Evolutionary conservation across 2,888 invertebrate species (phyloP).

Genomic region (Encarsia formosa): DNA sequence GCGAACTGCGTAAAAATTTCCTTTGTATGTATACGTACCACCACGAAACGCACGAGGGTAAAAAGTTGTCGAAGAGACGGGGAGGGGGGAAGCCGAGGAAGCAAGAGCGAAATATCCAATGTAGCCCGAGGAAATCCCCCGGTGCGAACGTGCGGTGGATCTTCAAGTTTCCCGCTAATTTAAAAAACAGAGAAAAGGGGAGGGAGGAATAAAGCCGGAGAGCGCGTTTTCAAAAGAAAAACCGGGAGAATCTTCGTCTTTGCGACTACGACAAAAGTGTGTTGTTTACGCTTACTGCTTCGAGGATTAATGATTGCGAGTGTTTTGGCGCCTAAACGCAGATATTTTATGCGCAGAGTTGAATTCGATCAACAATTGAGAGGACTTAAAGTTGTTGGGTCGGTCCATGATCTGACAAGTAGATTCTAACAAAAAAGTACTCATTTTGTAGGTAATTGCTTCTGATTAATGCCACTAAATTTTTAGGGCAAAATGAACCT

Average conservation of each 20-base stretch:
- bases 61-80: background rate
- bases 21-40: background rate
- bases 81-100: conserved; percentile 7
- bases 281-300: no score
- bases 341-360: background rate
- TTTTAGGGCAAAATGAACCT: no score
- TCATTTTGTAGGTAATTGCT: no score
- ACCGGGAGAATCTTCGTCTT: background rate
- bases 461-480: no score
- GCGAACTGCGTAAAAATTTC: background rate
- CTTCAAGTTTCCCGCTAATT: conserved; percentile 24
- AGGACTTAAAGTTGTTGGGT: no score
- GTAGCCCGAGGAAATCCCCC: conserved; percentile 34
- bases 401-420: no score
- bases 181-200: conserved; percentile 25
- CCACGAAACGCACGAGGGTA: no score
- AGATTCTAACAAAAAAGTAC: no score
- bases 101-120: conserved; percentile 37
- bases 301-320: no score
- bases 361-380: background rate
- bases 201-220: no score
- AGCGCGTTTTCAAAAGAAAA: no score
- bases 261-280: no score
- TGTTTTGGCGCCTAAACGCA: background rate
- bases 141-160: conserved; percentile 25